phyloP scores from a whole-genome alignment of 2,113 vertebrate genomes.

The Morone saxatilis region DNA sequence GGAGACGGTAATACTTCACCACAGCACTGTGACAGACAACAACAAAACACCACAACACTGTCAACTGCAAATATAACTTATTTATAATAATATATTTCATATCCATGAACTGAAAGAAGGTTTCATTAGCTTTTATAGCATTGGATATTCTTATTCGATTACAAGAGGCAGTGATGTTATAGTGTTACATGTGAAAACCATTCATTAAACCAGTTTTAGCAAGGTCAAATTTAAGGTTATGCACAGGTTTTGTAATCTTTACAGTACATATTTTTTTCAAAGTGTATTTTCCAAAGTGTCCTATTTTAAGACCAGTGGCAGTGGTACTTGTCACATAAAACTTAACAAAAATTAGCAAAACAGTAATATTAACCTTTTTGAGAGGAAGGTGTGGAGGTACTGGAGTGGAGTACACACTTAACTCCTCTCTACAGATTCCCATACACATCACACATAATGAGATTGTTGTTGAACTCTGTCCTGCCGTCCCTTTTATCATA shows the following conservation, averaged over 20 bases:
- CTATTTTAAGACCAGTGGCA: background rate
- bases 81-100: background rate
- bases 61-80: background rate
- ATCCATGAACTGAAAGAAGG: background rate
- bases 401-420: conserved; percentile 23
- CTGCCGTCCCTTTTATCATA: background rate
- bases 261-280: too few species aligned
- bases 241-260: background rate
- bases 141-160: background rate
- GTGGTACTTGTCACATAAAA: background rate
- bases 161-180: background rate
- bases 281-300: background rate
- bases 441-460: background rate
- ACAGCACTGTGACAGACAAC: conserved; percentile 4
- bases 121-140: conserved; percentile 23
- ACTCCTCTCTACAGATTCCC: conserved; percentile 17
- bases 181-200: background rate
- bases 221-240: background rate
- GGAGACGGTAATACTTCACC: conserved; percentile 59
- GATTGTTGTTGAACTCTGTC: conserved; percentile 14
- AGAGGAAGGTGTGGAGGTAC: conserved; percentile 1
- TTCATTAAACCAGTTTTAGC: background rate
- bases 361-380: background rate
- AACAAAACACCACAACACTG: background rate
- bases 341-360: background rate